Evolutionary conservation across 2,888 invertebrate genomes (phyloP), one percentile per base, ranked within the genome.

Genomic region (Neoitamus cyanurus): DNA sequence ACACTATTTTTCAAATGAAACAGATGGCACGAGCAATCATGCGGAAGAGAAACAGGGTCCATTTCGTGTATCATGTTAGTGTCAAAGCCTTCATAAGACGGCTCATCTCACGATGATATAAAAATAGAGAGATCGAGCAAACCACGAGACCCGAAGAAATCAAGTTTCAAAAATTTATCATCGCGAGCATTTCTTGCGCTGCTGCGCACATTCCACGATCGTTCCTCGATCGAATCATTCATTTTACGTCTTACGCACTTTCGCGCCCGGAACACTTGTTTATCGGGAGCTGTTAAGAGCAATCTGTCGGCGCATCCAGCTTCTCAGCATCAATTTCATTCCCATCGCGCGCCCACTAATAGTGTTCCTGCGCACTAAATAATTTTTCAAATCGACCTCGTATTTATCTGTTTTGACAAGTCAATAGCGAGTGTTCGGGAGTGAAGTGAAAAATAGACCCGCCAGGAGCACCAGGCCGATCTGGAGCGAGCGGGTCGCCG

Each of bases 351-450:
- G 78, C 69, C 31, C 48, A 30, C 82, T 37, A 13, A 37, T 83
- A 77, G 46, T 72, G 80, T 78, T 80, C 78, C 73, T 42, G 75
- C 83, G 78, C 83, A 85, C 83, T 85, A 84, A 86, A 86, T 85
- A 85, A 86, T 86, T 86, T 86, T 85, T 86, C 86, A 86, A 85
- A 84, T 83, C 83, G 84, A 15, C 70, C 58, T n/a, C 83, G 78
- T 86, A 85, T 85, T 85, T 86, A 84, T 83, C 84, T 86, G 85
- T 86, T 86, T 86, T 86, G 86, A 86, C 85, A 85, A 84, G 82
- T 69, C 82, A 82, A 69, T 82, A 82, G 82, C 69, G 69, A 69
- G 36, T 48, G 69, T n/a, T 68, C 25, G 36, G 36, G 37, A 82
- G 68, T 80, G 69, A 82, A 82, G 69, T 82, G 82, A 82, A 82